phyloP scores from a whole-genome alignment of 2,113 vertebrate genomes.

The Egretta garzetta region DNA sequence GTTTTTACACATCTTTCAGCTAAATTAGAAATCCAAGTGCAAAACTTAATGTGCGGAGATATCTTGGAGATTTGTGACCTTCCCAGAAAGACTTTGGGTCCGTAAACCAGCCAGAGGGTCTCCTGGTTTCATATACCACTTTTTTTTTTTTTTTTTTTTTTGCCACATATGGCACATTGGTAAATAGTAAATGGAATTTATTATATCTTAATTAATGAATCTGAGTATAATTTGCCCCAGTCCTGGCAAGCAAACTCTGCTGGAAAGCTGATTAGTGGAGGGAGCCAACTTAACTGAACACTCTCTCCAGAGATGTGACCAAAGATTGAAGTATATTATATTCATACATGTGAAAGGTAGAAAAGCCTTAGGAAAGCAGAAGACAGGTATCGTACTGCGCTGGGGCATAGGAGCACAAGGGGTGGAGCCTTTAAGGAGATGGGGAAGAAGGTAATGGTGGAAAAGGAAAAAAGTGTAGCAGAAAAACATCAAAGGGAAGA shows the following conservation, averaged over 20 bases:
- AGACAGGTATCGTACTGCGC: neutral
- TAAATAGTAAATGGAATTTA: slow-evolving; percentile 11
- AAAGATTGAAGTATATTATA: neutral
- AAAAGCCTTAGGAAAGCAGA: neutral
- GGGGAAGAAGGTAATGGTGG: neutral
- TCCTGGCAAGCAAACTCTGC: neutral
- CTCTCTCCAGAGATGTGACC: neutral
- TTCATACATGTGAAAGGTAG: neutral
- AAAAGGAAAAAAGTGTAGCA: neutral
- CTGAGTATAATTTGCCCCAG: neutral
- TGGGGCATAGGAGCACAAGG: neutral
- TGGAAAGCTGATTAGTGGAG: neutral
- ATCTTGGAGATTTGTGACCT: slow-evolving; percentile 16
- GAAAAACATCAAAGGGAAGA: neutral
- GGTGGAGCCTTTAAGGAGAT: neutral
- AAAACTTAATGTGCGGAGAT: slow-evolving; percentile 8
- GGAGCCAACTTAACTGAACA: neutral
- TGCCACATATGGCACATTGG: neutral
- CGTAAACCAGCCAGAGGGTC: neutral
- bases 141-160: neutral
- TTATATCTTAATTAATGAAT: slow-evolving; percentile 4
- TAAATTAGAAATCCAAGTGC: slow-evolving; percentile 35
- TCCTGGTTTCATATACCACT: neutral
- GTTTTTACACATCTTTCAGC: slow-evolving; percentile 51
- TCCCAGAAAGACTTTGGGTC: neutral